Conservation (phyloP, 2,113 vertebrate species). For the Rhinogobius similis region DNA sequence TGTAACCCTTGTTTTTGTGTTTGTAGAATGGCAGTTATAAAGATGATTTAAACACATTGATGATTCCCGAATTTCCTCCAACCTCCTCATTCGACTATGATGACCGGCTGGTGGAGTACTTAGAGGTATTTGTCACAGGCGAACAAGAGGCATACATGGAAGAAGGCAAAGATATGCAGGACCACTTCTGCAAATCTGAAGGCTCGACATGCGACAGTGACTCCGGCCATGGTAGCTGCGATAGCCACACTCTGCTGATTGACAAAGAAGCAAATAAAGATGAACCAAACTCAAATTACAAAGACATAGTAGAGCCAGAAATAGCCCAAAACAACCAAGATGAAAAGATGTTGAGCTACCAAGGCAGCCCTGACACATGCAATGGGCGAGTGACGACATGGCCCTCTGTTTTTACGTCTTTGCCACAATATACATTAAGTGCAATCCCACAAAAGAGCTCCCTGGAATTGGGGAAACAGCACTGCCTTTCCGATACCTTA, state of each 20-base stretch:
- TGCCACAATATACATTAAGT: slow-evolving; percentile 47
- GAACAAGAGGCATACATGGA: slow-evolving; percentile 82
- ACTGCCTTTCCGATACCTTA: slow-evolving; percentile 46
- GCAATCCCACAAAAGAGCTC: slow-evolving; percentile 14
- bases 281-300: slow-evolving; percentile 20
- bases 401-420: slow-evolving; percentile 75
- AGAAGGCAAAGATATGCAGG: slow-evolving; percentile 64
- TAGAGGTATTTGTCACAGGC: slow-evolving; percentile 86
- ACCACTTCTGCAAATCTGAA: slow-evolving; percentile 63
- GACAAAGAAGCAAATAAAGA: slow-evolving; percentile 75
- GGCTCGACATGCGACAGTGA: slow-evolving; percentile 81
- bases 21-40: slow-evolving; percentile 85
- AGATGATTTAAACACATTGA: slow-evolving; percentile 83
- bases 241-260: slow-evolving; percentile 86
- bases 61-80: slow-evolving; percentile 86
- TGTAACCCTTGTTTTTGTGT: slow-evolving; percentile 30
- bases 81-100: slow-evolving; percentile 77
- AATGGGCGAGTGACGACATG: slow-evolving; percentile 75
- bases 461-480: slow-evolving; percentile 54
- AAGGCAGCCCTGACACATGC: slow-evolving; percentile 41
- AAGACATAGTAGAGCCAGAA: slow-evolving; percentile 11
- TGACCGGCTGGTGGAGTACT: slow-evolving; percentile 88
- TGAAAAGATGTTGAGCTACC: slow-evolving; percentile 10
- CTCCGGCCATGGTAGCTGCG: slow-evolving; percentile 88
- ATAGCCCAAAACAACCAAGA: slow-evolving; percentile 34